Base-by-base conservation (phyloP, 2,888 invertebrate genomes). In the Drosophila kokeensis region DNA sequence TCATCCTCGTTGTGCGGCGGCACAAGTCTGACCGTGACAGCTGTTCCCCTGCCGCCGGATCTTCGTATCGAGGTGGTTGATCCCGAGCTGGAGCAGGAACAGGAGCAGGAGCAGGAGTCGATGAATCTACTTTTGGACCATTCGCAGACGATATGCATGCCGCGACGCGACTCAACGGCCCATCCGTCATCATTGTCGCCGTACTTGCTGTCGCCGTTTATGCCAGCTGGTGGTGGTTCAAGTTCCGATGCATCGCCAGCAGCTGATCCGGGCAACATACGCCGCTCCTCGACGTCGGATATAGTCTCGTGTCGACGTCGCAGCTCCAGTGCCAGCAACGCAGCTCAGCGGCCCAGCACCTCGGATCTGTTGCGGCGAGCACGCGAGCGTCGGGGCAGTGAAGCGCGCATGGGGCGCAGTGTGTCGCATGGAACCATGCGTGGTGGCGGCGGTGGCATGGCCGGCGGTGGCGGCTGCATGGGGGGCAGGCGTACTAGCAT, bases 201-300 rank as follows among this genome's bases (percentile, higher is more conserved):
- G n/a, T 93, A 91, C 71, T 91, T 88, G 53, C 79, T 93, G 5
- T 93, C 93, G 45, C 93, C 93, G 21, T 91, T 91, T 69, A 70
- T 64, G 69, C 40, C 71, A 29, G 50, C 30, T 1, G 69, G 59
- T 29, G 60, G 48, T 29, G 55, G 45, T 10, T 8, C 45, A 8
- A 59, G 29, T 30, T 64, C 36, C 53, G 73, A 38, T 42, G 45
- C 58, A n/a, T 52, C 24, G 3, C 18, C 50, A 1, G 7, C 15
- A 4, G 34, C 55, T 83, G 30, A 78, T 24, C 87, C 89, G 11
- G 86, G 87, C 40, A 91, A 91, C 64, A 91, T 93, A 15, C 87
- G 93, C 15, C 92, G 93, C 59, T 93, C 93, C 36, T 93, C 93
- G 13, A 93, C 93, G 18, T 93, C 93, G 55, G 93, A 93, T 58